Evolutionary conservation across 2,113 vertebrate genomes (phyloP).

Genomic region (Hyaena hyaena): DNA sequence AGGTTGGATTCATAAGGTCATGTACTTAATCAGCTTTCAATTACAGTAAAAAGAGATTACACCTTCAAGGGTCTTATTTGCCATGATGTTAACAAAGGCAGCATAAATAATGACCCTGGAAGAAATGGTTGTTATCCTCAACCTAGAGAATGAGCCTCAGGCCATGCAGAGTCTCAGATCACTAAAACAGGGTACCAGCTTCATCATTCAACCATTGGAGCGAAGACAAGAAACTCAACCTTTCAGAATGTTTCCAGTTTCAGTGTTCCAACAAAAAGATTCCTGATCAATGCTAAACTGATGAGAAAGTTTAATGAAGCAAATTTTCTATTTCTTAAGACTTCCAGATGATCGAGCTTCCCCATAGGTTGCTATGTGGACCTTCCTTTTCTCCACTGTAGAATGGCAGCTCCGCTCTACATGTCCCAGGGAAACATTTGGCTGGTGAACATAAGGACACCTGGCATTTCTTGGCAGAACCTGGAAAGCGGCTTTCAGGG

Average conservation of each 20-base stretch:
- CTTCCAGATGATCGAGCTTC: neutral
- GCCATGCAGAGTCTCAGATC: neutral
- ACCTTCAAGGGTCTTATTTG: neutral
- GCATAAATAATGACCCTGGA: neutral
- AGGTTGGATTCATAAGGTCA: slow-evolving; percentile 45
- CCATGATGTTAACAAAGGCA: neutral
- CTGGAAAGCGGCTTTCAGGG: neutral
- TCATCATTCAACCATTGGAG: neutral
- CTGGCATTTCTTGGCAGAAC: neutral
- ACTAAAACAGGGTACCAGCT: neutral
- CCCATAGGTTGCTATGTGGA: neutral
- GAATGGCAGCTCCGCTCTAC: neutral
- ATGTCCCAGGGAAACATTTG: neutral
- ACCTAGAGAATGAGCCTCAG: neutral
- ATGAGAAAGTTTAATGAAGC: neutral
- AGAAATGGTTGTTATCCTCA: neutral
- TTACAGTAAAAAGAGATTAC: slow-evolving; percentile 14
- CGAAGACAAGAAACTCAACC: slow-evolving; percentile 2
- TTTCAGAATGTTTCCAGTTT: slow-evolving; percentile 28
- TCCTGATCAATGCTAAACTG: neutral
- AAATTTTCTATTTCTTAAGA: neutral
- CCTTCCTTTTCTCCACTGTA: neutral
- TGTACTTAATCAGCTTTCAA: slow-evolving; percentile 48
- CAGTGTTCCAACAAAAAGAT: neutral
- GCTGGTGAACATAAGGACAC: neutral